Base-by-base conservation (phyloP, 2,888 invertebrate species). In the Drosophila prostipennis region DNA sequence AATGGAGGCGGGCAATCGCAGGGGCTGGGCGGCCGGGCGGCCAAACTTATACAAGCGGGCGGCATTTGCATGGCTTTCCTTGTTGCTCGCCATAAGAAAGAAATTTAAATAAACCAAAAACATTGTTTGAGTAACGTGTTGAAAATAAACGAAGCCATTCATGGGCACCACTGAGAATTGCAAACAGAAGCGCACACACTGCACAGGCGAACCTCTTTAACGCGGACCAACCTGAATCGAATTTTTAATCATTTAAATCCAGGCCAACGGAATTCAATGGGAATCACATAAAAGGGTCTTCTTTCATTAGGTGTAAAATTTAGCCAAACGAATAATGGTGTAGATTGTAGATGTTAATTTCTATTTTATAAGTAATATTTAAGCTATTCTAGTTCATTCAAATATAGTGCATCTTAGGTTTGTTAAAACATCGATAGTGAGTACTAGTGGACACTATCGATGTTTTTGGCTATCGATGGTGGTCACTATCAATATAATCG, bases 101-200 rank as follows among this genome's bases (percentile, higher is more conserved):
- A 82, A 82, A 82, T 82, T 82, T 87, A 82, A 82, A 82, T 82
- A 82, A 82, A 82, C 87, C 85, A 81, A 85, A 87, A 77, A 87
- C 87, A 87, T 87, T 82, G 82, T 82, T 82, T 82, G 82, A 82
- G 82, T 79, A 82, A 82, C 87, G 82, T 87, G 82, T 87, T 82
- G 79, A 85, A 82, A 82, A 82, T 82, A 82, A 82, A 87, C 87
- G 82, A 82, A 82, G 85, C 85, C 82, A 82, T 82, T 82, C 82
- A 87, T 82, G 72, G 70, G 63, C 84, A 43, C 76, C 52, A 78
- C 74, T 72, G 87, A 78, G 87, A 80, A 77, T 75, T 67, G 87
- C 71, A 69, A 56, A 53, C 48, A 51, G 69, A 52, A 49, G 46
- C 48, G 48, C 48, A 64, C 36, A 49, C 42, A 43, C 19, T 53